Evolutionary conservation across 2,797 vertebrate genomes (phyloP).

Genomic region (Phataginus tetradactyla): DNA sequence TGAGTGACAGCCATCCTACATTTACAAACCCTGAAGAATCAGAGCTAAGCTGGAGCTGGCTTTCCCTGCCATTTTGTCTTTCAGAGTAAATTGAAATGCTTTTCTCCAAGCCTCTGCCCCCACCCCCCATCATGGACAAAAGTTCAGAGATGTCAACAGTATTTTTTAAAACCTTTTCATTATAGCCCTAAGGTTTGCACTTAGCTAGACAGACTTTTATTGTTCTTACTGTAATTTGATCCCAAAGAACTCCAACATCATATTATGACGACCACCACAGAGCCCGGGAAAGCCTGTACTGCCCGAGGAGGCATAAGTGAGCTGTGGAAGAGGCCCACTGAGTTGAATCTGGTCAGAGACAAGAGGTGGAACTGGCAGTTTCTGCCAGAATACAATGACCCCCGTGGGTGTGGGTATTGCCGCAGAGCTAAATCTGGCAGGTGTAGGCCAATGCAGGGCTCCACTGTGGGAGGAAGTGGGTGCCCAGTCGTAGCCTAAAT

Average conservation of each 20-base stretch:
- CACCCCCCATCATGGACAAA: neutral
- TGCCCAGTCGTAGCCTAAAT: neutral
- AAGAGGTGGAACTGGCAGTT: neutral
- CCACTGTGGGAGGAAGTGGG: neutral
- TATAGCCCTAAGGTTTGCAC: neutral
- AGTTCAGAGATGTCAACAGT: slow-evolving; percentile 6
- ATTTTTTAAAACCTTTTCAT: neutral
- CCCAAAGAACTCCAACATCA: neutral
- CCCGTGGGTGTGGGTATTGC: slow-evolving; percentile 1
- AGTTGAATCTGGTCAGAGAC: neutral
- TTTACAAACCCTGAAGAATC: neutral
- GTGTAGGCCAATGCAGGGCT: neutral
- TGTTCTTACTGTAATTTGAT: slow-evolving; percentile 42
- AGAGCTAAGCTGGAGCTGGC: neutral
- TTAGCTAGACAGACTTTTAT: neutral
- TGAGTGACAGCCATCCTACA: neutral
- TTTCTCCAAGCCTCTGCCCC: slow-evolving; percentile 2
- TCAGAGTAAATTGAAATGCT: neutral
- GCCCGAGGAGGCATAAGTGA: neutral
- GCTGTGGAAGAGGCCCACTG: neutral
- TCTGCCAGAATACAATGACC: neutral
- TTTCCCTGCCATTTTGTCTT: neutral
- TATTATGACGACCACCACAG: slow-evolving; percentile 26
- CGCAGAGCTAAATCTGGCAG: slow-evolving; percentile 4
- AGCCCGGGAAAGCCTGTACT: neutral